phyloP scores from a whole-genome alignment of 1,140 invertebrate species.

The Drosophila ercepeae region DNA sequence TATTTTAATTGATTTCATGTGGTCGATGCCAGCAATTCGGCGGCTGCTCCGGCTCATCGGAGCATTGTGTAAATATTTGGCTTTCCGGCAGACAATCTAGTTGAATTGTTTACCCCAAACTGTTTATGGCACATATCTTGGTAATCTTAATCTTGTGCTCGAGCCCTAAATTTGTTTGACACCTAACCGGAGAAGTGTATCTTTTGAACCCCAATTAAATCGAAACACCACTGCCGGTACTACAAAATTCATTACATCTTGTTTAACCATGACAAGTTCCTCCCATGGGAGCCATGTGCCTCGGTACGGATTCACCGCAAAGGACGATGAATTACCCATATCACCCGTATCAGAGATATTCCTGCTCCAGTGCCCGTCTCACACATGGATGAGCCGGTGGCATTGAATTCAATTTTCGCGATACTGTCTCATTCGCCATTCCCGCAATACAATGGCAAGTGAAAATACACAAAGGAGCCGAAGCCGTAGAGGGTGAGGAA shows the following conservation, averaged over 20 bases:
- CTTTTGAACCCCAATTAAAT: background rate
- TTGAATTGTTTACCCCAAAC: constrained; percentile 43
- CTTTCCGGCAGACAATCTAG: constrained; percentile 40
- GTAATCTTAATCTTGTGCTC: background rate
- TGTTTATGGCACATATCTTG: constrained; percentile 18
- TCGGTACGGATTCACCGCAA: constrained; percentile 15
- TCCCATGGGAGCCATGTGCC: constrained; percentile 30
- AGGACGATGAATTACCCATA: no score
- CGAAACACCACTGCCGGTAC: background rate
- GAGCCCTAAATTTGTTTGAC: background rate
- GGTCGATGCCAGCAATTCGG: constrained; percentile 19
- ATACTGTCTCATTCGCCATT: constrained; percentile 30
- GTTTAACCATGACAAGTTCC: constrained; percentile 52
- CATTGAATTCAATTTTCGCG: constrained; percentile 57
- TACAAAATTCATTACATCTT: constrained; percentile 60
- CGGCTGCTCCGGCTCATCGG: background rate
- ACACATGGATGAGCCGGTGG: constrained; percentile 15
- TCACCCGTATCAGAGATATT: background rate
- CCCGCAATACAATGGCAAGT: background rate
- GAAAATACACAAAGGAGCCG: background rate
- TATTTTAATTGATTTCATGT: constrained; percentile 78
- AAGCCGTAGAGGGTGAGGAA: background rate
- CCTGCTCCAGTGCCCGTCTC: constrained; percentile 17
- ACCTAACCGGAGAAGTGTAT: background rate
- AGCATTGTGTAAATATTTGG: constrained; percentile 55